Conservation (phyloP, 2,797 vertebrate species). For the Enteromius mattozi region DNA sequence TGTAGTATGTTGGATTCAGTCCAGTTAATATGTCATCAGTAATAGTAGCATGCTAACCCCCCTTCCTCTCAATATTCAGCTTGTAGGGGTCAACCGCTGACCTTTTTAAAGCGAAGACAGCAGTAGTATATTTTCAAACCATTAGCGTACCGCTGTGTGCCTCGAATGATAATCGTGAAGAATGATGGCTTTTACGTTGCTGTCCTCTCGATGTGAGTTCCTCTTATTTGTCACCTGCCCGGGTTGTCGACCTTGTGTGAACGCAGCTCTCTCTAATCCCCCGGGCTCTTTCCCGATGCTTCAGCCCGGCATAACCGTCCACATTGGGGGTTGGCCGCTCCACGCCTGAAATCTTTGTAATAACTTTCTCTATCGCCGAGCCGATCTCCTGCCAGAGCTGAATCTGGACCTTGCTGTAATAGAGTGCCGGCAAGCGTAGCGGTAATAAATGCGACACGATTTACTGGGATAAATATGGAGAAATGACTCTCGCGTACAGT, state of each 20-base stretch:
- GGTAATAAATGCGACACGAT: slow-evolving; percentile 58
- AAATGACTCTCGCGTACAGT: slow-evolving; percentile 42
- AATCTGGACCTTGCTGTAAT: slow-evolving; percentile 56
- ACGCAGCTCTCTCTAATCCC: slow-evolving; percentile 37
- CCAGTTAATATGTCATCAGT: slow-evolving; percentile 20
- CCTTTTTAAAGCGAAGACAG: slow-evolving; percentile 31
- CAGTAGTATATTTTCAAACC: slow-evolving; percentile 25
- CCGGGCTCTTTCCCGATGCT: not conserved
- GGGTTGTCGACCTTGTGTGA: slow-evolving; percentile 39
- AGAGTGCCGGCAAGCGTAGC: slow-evolving; percentile 43
- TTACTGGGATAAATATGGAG: slow-evolving; percentile 60
- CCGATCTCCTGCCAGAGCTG: slow-evolving; percentile 55
- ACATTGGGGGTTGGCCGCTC: slow-evolving; percentile 33
- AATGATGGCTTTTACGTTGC: slow-evolving; percentile 32
- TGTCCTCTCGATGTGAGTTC: slow-evolving; percentile 22
- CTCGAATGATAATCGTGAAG: slow-evolving; percentile 43
- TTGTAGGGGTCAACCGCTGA: slow-evolving; percentile 22
- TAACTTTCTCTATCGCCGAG: slow-evolving; percentile 55
- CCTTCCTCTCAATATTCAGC: not conserved
- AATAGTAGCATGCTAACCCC: not conserved
- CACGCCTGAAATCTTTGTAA: slow-evolving; percentile 57
- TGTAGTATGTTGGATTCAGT: not conserved
- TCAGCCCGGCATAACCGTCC: not conserved
- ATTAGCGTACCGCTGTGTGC: slow-evolving; percentile 28
- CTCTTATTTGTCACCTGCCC: slow-evolving; percentile 39